Conservation (phyloP, 2,888 invertebrate genomes). For the Lypha dubia region DNA sequence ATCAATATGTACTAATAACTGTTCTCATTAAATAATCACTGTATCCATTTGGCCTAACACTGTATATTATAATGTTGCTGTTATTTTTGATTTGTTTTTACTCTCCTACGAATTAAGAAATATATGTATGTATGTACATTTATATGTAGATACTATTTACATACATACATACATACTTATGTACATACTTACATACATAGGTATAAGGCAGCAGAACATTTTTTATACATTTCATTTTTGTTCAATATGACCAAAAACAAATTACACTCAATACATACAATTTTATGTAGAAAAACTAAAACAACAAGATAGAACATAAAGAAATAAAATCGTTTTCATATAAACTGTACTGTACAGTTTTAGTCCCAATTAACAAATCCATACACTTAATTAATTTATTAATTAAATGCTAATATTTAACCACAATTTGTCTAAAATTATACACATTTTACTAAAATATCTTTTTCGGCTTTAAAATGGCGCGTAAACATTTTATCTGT, state of each 20-base stretch:
- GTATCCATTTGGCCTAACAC: slow-evolving; percentile 60
- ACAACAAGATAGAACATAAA: background rate
- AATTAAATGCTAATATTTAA: background rate
- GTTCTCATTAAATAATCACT: slow-evolving; percentile 59
- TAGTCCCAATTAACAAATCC: slow-evolving; percentile 25
- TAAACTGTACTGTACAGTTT: slow-evolving; percentile 48
- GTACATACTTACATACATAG: no score
- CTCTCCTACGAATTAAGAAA: slow-evolving; percentile 53
- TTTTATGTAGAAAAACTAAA: slow-evolving; percentile 39
- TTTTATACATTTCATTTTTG: slow-evolving; percentile 30
- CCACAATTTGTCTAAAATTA: background rate
- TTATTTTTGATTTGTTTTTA: slow-evolving; percentile 59
- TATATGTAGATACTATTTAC: no score
- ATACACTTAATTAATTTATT: slow-evolving; percentile 23
- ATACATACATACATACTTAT: no score
- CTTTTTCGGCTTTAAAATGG: slow-evolving; percentile 29
- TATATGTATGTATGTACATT: no score
- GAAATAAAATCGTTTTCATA: background rate
- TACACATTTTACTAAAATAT: background rate
- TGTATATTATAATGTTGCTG: slow-evolving; percentile 59
- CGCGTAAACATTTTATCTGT: slow-evolving; percentile 71
- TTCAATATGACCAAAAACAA: slow-evolving; percentile 64
- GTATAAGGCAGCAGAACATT: slow-evolving; percentile 24
- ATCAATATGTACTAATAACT: slow-evolving; percentile 9
- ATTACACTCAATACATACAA: slow-evolving; percentile 59